Conservation (phyloP, 2,113 vertebrate species). For the Psophia crepitans region DNA sequence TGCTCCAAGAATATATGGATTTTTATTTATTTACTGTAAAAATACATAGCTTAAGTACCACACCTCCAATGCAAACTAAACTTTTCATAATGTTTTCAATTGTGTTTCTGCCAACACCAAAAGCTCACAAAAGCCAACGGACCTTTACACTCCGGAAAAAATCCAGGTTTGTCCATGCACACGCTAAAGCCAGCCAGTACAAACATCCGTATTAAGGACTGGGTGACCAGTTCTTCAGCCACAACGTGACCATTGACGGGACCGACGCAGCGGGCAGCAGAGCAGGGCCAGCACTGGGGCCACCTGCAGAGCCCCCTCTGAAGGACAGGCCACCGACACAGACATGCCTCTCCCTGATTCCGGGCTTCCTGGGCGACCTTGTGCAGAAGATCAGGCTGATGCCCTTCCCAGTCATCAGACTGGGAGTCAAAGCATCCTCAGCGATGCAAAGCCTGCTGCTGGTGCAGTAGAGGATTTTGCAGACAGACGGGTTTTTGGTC, state of each 20-base stretch:
- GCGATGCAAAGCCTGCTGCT: background rate
- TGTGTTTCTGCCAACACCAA: background rate
- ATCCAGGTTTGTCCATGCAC: rapidly evolving
- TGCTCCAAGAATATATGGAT: background rate
- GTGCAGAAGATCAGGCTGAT: background rate
- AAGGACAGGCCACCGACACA: rapidly evolving
- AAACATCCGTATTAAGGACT: rapidly evolving
- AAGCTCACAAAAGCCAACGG: background rate
- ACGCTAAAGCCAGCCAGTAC: background rate
- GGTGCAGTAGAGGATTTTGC: background rate
- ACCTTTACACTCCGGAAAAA: background rate
- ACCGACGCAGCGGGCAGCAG: rapidly evolving
- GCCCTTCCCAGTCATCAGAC: background rate
- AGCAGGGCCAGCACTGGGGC: too few species aligned
- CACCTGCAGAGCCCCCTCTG: background rate
- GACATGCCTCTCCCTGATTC: background rate
- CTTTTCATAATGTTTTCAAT: background rate
- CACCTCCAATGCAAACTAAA: background rate
- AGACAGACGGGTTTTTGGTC: background rate
- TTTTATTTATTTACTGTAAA: background rate
- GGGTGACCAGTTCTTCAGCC: background rate
- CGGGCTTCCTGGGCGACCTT: background rate
- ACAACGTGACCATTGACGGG: too few species aligned
- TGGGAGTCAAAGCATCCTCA: background rate
- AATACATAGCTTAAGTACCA: background rate